These are phyloP conservation scores for Myiopsitta monachus DNA, from an alignment of 2,113 vertebrate species.

Conservation along the genomic window DNA sequence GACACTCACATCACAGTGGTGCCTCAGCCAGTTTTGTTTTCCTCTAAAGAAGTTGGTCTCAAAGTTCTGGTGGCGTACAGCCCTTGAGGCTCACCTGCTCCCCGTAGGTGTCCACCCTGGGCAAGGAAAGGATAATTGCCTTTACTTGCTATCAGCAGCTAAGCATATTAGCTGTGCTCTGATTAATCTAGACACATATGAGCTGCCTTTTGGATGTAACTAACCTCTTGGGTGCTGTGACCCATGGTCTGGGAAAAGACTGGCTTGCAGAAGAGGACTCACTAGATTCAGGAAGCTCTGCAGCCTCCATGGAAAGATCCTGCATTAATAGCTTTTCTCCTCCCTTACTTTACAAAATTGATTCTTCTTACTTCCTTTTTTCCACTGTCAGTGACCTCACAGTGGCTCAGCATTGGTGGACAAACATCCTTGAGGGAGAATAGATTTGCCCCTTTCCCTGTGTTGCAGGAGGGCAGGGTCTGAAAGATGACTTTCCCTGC, in stretches of 20 bases:
- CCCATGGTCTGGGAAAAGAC: neutral
- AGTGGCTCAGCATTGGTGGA: neutral
- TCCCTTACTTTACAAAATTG: neutral
- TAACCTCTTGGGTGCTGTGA: neutral
- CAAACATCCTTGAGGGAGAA: neutral
- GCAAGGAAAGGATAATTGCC: neutral
- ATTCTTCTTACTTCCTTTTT: neutral
- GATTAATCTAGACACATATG: neutral
- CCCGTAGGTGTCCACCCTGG: neutral
- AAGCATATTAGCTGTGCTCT: neutral
- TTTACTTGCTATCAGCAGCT: neutral
- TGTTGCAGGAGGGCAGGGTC: neutral
- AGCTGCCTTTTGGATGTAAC: neutral
- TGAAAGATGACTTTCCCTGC: neutral
- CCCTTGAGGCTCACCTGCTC: neutral
- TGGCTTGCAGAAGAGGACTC: neutral
- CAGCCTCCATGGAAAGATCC: neutral
- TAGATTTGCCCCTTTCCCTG: neutral
- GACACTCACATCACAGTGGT: neutral
- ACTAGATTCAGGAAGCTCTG: neutral
- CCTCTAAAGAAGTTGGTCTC: neutral
- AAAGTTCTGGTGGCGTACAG: neutral
- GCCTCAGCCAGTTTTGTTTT: neutral
- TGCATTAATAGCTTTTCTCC: neutral
- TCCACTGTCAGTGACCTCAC: too few species aligned